A percentile compares a stretch with the other conserved stretches of the same genome.
These are phyloP conservation scores for Drosophila fungiperda DNA, from an alignment of 2,888 invertebrate species.

Conservation along the genomic window DNA sequence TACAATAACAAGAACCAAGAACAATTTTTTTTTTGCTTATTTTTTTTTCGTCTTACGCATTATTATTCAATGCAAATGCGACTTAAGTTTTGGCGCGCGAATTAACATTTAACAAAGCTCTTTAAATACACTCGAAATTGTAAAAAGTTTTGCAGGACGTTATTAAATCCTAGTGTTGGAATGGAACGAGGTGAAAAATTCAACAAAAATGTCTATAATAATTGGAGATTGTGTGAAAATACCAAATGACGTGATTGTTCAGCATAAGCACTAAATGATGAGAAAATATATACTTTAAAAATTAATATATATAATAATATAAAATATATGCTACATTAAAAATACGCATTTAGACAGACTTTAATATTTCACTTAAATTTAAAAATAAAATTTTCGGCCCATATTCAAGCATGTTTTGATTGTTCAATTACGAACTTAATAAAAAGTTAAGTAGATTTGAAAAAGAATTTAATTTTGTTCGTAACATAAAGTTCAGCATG, in stretches of 20 bases:
- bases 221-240: not conserved
- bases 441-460: not conserved
- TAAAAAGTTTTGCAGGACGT: not conserved
- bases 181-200: not conserved
- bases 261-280: not conserved
- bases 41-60: constrained; percentile 10
- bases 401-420: not conserved
- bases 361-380: not conserved
- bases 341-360: not conserved
- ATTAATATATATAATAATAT: not conserved
- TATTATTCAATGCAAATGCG: constrained; percentile 49
- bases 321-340: not conserved
- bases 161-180: not conserved
- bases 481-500: constrained; percentile 1
- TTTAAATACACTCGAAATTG: constrained; percentile 27
- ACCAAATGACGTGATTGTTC: not conserved
- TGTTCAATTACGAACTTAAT: not conserved
- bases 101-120: constrained; percentile 34
- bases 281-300: not conserved
- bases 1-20: constrained; percentile 4
- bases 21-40: constrained; percentile 5
- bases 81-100: constrained; percentile 8
- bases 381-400: not conserved
- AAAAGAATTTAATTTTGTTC: constrained; percentile 1
- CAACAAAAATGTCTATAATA: not conserved